Percentiles rank a stretch among this genome's conserved stretches.
Evolutionary conservation across 2,888 invertebrate genomes (phyloP).

Genomic region (Acrobasis repandana): DNA sequence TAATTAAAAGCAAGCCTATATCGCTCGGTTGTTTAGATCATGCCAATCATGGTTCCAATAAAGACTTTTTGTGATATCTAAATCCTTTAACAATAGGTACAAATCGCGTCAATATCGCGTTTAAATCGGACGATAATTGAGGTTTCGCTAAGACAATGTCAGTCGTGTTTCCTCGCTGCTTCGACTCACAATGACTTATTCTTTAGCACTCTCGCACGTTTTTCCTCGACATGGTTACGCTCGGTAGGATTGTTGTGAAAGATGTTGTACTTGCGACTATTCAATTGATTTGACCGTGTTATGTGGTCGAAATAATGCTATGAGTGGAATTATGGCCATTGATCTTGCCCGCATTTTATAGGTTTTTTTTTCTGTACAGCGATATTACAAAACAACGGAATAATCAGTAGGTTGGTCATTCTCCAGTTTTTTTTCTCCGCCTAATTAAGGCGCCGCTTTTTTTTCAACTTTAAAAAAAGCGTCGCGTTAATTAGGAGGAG

Average conservation of each 20-base stretch:
- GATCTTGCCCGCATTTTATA: background rate
- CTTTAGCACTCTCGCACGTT: conserved; percentile 76
- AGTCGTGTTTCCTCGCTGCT: conserved; percentile 35
- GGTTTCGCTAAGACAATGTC: conserved; percentile 51
- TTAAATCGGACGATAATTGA: conserved; percentile 12
- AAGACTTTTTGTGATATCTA: too few relatives aligned
- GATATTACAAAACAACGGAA: too few relatives aligned
- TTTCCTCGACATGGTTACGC: conserved; percentile 76
- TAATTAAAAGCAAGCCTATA: too few relatives aligned
- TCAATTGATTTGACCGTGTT: conserved; percentile 22
- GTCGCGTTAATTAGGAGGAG: too few relatives aligned
- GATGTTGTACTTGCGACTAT: conserved; percentile 22
- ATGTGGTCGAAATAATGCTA: conserved; percentile 8
- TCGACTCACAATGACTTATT: conserved; percentile 67
- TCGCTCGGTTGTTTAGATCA: too few relatives aligned
- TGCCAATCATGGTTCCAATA: too few relatives aligned
- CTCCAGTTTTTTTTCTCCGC: too few relatives aligned
- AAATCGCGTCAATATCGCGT: background rate
- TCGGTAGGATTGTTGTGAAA: conserved; percentile 70
- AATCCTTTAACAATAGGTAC: too few relatives aligned
- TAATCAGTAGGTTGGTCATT: too few relatives aligned
- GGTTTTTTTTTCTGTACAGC: too few relatives aligned
- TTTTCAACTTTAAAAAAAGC: too few relatives aligned
- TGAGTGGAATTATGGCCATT: conserved; percentile 1
- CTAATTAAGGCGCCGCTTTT: too few relatives aligned